Percentiles rank a stretch among this genome's conserved stretches.
phyloP scores from a whole-genome alignment of 2,888 invertebrate species.

The Ochropacha duplaris region DNA sequence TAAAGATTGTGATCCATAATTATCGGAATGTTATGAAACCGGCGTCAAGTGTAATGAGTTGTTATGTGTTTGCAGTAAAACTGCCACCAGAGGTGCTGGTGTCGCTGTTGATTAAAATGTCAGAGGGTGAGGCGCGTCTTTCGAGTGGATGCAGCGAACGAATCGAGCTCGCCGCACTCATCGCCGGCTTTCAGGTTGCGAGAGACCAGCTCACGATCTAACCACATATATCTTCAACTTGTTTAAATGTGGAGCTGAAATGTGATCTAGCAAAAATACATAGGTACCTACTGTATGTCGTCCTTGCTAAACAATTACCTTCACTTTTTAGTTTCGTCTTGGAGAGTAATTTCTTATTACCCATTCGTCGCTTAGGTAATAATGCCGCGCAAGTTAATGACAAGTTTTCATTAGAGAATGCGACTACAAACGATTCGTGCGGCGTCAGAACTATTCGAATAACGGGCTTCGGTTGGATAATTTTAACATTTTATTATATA shows the following conservation, averaged over 20 bases:
- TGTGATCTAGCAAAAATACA: neutral
- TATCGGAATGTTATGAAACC: neutral
- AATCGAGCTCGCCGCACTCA: conserved; percentile 93
- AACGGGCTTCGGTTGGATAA: too few species aligned
- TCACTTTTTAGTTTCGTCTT: too few species aligned
- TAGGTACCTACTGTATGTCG: neutral
- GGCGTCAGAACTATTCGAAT: too few species aligned
- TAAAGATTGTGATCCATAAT: too few species aligned
- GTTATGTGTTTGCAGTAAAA: conserved; percentile 85
- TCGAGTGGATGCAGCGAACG: conserved; percentile 94
- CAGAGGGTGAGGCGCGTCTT: conserved; percentile 94
- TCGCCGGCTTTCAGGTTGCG: conserved; percentile 93
- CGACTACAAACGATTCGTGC: too few species aligned
- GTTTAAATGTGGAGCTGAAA: neutral
- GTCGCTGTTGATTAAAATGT: conserved; percentile 92
- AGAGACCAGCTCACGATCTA: conserved; percentile 81
- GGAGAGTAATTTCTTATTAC: too few species aligned
- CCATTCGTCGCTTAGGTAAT: too few species aligned
- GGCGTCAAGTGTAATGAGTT: neutral
- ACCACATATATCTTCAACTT: conserved; percentile 11
- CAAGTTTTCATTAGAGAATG: too few species aligned
- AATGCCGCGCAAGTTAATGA: too few species aligned
- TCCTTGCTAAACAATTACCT: too few species aligned
- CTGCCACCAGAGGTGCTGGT: conserved; percentile 91
- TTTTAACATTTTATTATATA: too few species aligned